Evolutionary conservation across 1,140 invertebrate species (phyloP), one percentile per base, ranked within the genome.

Genomic region (Bombus vancouverensis): DNA sequence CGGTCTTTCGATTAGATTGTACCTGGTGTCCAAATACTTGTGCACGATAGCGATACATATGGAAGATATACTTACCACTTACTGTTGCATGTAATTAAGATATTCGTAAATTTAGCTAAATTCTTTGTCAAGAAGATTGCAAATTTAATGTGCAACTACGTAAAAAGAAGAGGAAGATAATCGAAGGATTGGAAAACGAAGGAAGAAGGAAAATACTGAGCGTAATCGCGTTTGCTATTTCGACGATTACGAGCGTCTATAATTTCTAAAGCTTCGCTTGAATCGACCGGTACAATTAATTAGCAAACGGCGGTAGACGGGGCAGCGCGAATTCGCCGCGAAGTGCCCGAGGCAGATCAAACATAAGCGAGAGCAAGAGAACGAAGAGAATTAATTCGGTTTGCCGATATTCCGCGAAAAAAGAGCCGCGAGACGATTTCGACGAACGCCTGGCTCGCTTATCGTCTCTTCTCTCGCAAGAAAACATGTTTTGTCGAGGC

Each of bases 401-500:
- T 77, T n/a, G 75, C 28, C 75, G 37, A 42, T 78, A 78, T 78
- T 42, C n/a, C 37, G 37, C 28, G 74, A 34, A 18, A 18, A 72
- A 72, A 72, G 37, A 39, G 34, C 10, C 37, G 12, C 70, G 37
- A n/a, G 37, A 42, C 12, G 12, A 72, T 72, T n/a, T 42, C 70
- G 39, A 1, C 25, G 39, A 42, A 42, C 25, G 70, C 39, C 15
- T 12, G 28, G 1, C 10, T 34, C 22, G 74, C 34, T 81, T 76
- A 13, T 59, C 70, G 66, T 76, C 83, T 89, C 83, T 42, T 18
- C 25, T 79, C 78, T 68, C 8, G 44, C 39, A 34, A 59, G 44
- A 78, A 90, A 90, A 89, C 73, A 87, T 84, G 70, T 90, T 87
- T 89, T 77, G 65, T 66, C 59, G 77, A 81, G 28, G 13, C 37